A percentile compares a stretch with the other conserved stretches of the same genome.
These are phyloP conservation scores for Apoda limacodes DNA, from an alignment of 2,888 invertebrate species.

Conservation along the genomic window DNA sequence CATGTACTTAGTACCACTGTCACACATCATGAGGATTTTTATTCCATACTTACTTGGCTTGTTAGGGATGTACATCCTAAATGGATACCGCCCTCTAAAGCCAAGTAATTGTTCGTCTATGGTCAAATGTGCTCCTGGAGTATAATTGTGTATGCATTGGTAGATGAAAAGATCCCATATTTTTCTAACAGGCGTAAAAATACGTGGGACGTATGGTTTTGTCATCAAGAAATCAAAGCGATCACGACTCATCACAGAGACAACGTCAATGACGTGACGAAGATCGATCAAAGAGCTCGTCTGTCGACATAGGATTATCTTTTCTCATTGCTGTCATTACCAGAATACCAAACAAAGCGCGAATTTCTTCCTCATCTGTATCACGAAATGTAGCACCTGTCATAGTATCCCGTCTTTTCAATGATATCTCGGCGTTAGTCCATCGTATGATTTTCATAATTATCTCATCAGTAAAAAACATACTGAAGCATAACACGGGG, in stretches of 20 bases:
- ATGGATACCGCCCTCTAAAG: constrained; percentile 16
- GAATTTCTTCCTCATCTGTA: no score
- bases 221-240: constrained; percentile 16
- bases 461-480: no score
- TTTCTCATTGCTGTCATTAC: constrained; percentile 15
- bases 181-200: constrained; percentile 6
- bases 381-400: no score
- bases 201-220: constrained; percentile 9
- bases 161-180: constrained; percentile 11
- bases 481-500: no score
- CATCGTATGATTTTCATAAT: no score
- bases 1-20: constrained; percentile 24
- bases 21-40: constrained; percentile 26
- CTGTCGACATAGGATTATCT: constrained; percentile 20
- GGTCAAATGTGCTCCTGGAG: constrained; percentile 3
- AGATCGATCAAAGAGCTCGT: constrained; percentile 19
- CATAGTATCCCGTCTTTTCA: no score
- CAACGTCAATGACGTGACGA: constrained; percentile 16
- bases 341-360: constrained; percentile 16
- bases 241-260: constrained; percentile 16
- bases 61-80: constrained; percentile 15
- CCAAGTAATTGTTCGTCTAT: constrained; percentile 18
- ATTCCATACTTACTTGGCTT: constrained; percentile 24
- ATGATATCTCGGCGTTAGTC: no score
- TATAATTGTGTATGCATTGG: constrained; percentile 8